These are phyloP conservation scores for Cryptocephalus moraei DNA, from an alignment of 2,888 invertebrate genomes.

Conservation along the genomic window DNA sequence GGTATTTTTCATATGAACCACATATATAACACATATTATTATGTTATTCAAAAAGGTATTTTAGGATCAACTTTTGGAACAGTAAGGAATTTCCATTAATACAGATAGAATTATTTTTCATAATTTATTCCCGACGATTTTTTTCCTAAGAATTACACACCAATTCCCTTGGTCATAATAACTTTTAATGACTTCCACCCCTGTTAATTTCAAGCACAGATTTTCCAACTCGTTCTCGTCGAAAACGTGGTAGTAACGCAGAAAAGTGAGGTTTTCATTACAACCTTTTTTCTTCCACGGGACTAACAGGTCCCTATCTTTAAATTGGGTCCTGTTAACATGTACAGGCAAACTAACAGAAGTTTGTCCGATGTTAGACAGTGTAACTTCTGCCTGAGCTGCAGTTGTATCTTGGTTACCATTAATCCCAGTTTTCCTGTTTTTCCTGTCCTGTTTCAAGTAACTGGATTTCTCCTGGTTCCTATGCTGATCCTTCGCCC, in stretches of 20 bases:
- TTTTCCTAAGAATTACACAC: constrained; percentile 71
- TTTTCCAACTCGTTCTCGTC: constrained; percentile 67
- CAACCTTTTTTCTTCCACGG: constrained; percentile 80
- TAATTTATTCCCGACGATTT: not conserved
- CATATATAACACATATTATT: too few species aligned
- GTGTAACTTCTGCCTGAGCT: constrained; percentile 16
- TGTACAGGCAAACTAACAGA: constrained; percentile 62
- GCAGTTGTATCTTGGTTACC: constrained; percentile 8
- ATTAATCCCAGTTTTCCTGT: constrained; percentile 28
- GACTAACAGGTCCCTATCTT: constrained; percentile 82
- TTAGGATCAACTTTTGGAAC: too few species aligned
- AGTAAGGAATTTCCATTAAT: too few species aligned
- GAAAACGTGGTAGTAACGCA: constrained; percentile 92
- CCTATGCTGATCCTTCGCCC: constrained; percentile 84
- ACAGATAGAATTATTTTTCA: too few species aligned
- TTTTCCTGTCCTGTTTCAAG: constrained; percentile 50
- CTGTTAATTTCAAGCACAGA: constrained; percentile 47
- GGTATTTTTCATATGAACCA: too few species aligned
- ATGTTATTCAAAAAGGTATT: too few species aligned
- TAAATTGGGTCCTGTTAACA: constrained; percentile 82
- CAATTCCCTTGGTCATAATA: constrained; percentile 98
- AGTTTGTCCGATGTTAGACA: constrained; percentile 10
- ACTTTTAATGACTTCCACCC: constrained; percentile 48
- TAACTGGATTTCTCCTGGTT: constrained; percentile 59
- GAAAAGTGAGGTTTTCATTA: constrained; percentile 46